A percentile compares a stretch with the other conserved stretches of the same genome.
Evolutionary conservation across 2,888 invertebrate species (phyloP).

Genomic region (Euplagia quadripunctaria): DNA sequence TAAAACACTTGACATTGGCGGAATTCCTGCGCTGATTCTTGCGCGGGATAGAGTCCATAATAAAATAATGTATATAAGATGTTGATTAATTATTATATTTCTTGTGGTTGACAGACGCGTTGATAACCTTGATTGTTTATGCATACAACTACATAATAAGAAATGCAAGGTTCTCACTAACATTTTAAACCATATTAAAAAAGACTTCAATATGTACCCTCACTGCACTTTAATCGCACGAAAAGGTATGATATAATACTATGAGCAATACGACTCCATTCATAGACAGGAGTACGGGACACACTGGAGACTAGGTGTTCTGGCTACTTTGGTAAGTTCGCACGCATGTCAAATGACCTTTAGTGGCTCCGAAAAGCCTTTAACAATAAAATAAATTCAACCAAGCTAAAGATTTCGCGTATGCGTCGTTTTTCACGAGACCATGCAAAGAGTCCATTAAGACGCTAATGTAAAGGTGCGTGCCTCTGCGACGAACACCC

Average conservation of each 20-base stretch:
- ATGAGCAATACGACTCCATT: neutral
- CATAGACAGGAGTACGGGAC: neutral
- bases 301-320: neutral
- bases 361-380: neutral
- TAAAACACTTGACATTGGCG: too few species aligned
- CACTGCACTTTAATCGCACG: neutral
- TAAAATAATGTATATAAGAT: too few species aligned
- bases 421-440: neutral
- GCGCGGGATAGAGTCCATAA: too few species aligned
- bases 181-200: neutral
- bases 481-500: too few species aligned
- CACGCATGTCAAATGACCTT: too few species aligned
- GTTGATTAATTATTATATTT: neutral
- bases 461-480: neutral
- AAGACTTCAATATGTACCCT: neutral
- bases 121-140: neutral
- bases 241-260: neutral
- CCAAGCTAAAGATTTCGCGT: neutral
- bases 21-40: too few species aligned
- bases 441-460: neutral
- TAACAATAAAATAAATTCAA: neutral
- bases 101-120: neutral
- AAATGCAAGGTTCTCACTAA: neutral
- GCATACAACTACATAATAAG: neutral
- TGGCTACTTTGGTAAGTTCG: too few species aligned